Conservation (phyloP, 2,888 invertebrate species). For the Drosophila rellima region DNA sequence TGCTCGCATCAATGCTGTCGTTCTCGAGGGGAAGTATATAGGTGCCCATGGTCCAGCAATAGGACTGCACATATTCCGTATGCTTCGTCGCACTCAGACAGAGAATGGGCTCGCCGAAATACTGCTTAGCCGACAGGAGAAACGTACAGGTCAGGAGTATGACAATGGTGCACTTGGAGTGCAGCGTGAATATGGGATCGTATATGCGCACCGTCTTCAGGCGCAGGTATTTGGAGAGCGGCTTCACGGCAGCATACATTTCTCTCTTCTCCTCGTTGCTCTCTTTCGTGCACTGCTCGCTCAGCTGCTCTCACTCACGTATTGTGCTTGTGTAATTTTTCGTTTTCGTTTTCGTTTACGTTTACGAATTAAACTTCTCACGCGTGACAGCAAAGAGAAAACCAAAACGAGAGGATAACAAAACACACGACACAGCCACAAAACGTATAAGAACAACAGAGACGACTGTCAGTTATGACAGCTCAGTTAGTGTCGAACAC, state of each 20-base stretch:
- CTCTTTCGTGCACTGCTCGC: neutral
- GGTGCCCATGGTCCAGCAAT: conserved; percentile 92
- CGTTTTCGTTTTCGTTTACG: neutral
- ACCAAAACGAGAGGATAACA: neutral
- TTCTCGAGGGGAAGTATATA: conserved; percentile 86
- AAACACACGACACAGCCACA: neutral
- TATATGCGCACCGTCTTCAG: conserved; percentile 89
- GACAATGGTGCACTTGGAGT: conserved; percentile 90
- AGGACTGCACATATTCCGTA: conserved; percentile 89
- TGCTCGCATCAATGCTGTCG: conserved; percentile 15
- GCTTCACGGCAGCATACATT: conserved; percentile 89
- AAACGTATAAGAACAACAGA: neutral
- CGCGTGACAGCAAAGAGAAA: conserved; percentile 1
- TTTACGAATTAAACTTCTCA: conserved; percentile 5
- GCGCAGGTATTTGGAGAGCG: conserved; percentile 87
- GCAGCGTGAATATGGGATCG: conserved; percentile 91
- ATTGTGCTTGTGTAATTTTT: conserved; percentile 12
- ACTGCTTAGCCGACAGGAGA: conserved; percentile 92
- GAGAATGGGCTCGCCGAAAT: conserved; percentile 94
- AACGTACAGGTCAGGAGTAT: conserved; percentile 90
- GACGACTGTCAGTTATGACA: conserved; percentile 1
- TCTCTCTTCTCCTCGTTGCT: conserved; percentile 60
- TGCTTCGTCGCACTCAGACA: conserved; percentile 88
- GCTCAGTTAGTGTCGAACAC: neutral
- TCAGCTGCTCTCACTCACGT: conserved; percentile 3